A percentile compares a stretch with the other conserved stretches of the same genome.
Conservation (phyloP, 2,797 vertebrate species). For the Alouatta caraya region DNA sequence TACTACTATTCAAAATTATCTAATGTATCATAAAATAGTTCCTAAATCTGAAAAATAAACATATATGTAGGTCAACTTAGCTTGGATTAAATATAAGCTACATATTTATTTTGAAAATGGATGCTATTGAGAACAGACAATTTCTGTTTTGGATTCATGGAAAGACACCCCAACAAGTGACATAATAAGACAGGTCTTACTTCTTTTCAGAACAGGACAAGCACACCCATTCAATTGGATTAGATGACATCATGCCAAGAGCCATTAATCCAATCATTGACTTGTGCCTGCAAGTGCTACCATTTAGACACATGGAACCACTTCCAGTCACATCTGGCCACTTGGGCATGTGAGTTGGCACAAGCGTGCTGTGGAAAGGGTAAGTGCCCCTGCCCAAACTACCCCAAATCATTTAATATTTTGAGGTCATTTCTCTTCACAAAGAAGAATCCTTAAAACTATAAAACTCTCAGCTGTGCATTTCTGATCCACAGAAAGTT, state of each 20-base stretch:
- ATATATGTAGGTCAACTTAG: not conserved
- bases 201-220: constrained; percentile 55
- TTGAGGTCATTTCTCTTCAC: constrained; percentile 23
- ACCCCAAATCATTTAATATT: not conserved
- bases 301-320: constrained; percentile 56
- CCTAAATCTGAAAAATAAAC: constrained; percentile 27
- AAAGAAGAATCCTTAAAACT: constrained; percentile 34
- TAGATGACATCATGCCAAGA: constrained; percentile 63
- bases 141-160: not conserved
- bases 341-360: constrained; percentile 51
- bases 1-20: not conserved
- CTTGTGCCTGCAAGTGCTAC: constrained; percentile 45
- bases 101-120: not conserved
- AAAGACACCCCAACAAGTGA: not conserved
- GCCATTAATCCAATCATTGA: constrained; percentile 57
- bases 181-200: constrained; percentile 29
- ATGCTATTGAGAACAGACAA: not conserved
- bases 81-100: constrained; percentile 16
- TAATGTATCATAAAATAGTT: not conserved
- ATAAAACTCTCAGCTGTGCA: not conserved
- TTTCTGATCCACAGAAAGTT: constrained; percentile 22
- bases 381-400: not conserved
- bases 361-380: not conserved
- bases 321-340: constrained; percentile 69
- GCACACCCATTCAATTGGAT: constrained; percentile 42